Evolutionary conservation across 2,797 vertebrate species (phyloP), one percentile per base, ranked within the genome.

Genomic region (Chelonia mydas): DNA sequence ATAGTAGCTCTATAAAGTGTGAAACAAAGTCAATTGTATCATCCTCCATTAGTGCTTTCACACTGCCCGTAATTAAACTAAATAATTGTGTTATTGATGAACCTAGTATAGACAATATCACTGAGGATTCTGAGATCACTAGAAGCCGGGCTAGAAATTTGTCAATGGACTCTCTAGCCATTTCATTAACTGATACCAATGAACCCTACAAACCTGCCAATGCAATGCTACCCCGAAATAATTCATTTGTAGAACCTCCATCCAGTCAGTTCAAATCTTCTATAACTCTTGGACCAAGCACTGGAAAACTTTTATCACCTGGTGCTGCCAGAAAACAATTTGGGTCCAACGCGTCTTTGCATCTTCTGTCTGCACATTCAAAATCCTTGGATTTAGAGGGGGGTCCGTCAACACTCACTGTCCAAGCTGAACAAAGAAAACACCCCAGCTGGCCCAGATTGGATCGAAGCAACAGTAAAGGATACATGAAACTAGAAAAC

Each of bases 1-100:
- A 23, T 83, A 92, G 92, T 2, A 87, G 96, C 33, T 95, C 98
- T 49, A 98, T 98, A 96, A 99, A 98, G 87, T 99, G 99, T 95
- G 99, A 99, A 82, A 99, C 99, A 1, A 99, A 99, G 93, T 99
- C 99, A 2, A 99, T 99, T 1, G 99, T 99, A 23, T 99, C 99
- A 1, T 99, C 99, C 7, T 99, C 99, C 19, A 99, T 99, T 96
- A 99, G 99, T 33, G 99, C 99, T 50, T 99, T 99, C 83, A 99
- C 99, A 0, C 97, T 99, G 23, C 99, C 99, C 1, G 99, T 99
- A 92, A 99, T 99, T 95, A 99, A 99, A 96, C 98, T 99, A 37
- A 99, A 99, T 97, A 99, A 99, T 97, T 99, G 99, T 72, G 99
- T 99, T 17, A 99, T 99, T 7, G 99, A 99, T 76, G 99, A 99